These are phyloP conservation scores for Phasia obesa DNA, from an alignment of 2,888 invertebrate genomes.

Conservation along the genomic window DNA sequence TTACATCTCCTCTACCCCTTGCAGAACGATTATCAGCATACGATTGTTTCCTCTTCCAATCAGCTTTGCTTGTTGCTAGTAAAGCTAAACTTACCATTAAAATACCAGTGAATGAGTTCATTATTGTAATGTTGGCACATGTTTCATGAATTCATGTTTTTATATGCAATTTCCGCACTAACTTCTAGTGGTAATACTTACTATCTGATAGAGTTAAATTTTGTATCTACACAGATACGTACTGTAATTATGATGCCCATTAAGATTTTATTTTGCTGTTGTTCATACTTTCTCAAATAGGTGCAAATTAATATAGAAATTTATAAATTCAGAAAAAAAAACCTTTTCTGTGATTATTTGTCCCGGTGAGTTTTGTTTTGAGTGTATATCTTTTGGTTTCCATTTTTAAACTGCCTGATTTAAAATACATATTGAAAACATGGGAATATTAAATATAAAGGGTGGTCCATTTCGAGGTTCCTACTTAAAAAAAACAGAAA, in stretches of 20 bases:
- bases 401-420: too few species aligned
- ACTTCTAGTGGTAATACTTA: neutral
- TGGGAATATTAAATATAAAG: too few species aligned
- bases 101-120: conserved; percentile 5
- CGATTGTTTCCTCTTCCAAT: conserved; percentile 4
- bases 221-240: neutral
- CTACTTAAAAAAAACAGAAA: too few species aligned
- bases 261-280: neutral
- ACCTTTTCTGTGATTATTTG: too few species aligned
- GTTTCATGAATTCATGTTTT: conserved; percentile 25
- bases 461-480: too few species aligned
- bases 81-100: neutral
- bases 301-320: too few species aligned
- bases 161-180: conserved; percentile 27
- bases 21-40: conserved; percentile 18
- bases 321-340: too few species aligned
- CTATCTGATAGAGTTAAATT: neutral
- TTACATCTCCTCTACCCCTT: neutral
- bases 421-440: too few species aligned
- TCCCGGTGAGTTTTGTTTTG: too few species aligned
- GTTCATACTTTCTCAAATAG: conserved; percentile 43
- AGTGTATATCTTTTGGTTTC: too few species aligned
- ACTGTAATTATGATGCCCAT: conserved; percentile 6
- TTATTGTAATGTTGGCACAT: conserved; percentile 19
- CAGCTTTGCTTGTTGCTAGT: conserved; percentile 15